These are phyloP conservation scores for Leptinotarsa peninsularis DNA, from an alignment of 2,888 invertebrate species.

Conservation along the genomic window DNA sequence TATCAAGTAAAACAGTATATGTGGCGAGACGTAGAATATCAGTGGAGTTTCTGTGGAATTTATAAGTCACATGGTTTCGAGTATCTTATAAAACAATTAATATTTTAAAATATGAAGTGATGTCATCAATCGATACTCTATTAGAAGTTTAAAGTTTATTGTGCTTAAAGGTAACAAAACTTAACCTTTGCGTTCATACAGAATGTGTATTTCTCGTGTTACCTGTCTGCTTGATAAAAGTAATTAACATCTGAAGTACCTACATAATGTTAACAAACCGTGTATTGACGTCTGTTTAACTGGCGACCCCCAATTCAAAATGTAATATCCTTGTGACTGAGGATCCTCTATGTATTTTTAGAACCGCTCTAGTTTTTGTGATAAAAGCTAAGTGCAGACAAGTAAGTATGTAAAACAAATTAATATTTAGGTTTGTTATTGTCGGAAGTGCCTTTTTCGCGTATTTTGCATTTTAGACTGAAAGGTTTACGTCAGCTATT, in stretches of 20 bases:
- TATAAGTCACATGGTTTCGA: neutral
- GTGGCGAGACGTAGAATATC: too few species aligned
- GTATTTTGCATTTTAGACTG: neutral
- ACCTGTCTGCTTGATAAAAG: neutral
- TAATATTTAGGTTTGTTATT: neutral
- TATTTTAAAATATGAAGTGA: too few species aligned
- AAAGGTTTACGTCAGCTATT: neutral
- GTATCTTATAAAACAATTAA: too few species aligned
- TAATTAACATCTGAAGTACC: neutral
- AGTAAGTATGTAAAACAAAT: constrained; percentile 2
- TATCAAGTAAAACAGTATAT: neutral
- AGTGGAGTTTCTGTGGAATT: neutral
- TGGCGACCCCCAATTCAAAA: neutral
- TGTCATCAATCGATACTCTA: too few species aligned
- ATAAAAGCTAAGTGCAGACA: constrained; percentile 9
- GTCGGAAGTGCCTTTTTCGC: too few species aligned
- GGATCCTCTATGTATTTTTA: constrained; percentile 1
- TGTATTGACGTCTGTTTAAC: neutral
- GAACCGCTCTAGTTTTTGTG: neutral
- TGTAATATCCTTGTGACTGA: constrained; percentile 1
- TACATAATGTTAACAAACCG: neutral
- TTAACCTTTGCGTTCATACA: neutral
- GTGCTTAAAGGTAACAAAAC: neutral
- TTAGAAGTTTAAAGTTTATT: neutral
- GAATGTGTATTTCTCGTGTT: neutral